Base-by-base conservation (phyloP, 2,113 vertebrate species). In the Alligator sinensis region DNA sequence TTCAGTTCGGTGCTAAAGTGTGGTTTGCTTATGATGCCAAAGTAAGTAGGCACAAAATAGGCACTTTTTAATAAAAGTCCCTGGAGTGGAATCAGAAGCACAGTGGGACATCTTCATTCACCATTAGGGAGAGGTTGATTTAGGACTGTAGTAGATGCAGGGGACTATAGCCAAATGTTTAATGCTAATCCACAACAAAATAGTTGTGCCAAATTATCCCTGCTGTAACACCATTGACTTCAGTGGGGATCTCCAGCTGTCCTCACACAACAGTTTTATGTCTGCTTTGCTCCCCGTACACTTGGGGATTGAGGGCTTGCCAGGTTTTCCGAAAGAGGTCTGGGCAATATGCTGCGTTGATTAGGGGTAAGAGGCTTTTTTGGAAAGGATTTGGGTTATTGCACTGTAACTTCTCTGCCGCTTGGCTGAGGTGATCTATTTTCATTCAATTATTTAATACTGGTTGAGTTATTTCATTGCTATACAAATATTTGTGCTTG, bases 91-190 rank as follows among this genome's bases (percentile, higher is more conserved):
- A 84, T 60, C 63, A 88, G 79, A 62, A 77, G 70, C 77, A 4
- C 25, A 55, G 5, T 19, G 62, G 80, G 74, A 61, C 68, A 7
- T 89, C 80, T 89, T 85, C 62, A 47, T 77, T 74, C 57, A 38
- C 92, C 74, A 58, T 92, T 93, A 79, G 81, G 30, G 76, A 59
- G 57, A 11, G 8, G 14, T 58, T 78, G 57, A 59, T 64, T 77
- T 59, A 92, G 90, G 82, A 85, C 80, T 61, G 77, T 89, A 85
- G 68, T 93, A 85, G 80, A 80, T 70, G 58, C 89, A 77, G 63
- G 4, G 22, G 75, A 80, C 89, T 85, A 30, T 17, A 2, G 28
- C 91, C 86, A 93, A 77, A n/a, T 68, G 10, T 30, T 30, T 68
- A 18, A 10, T 30, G n/a, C n/a, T 10, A 19, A 68, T 68, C 66